Percentiles rank a stretch among this genome's conserved stretches.
phyloP scores from a whole-genome alignment of 2,888 invertebrate species.

The Ceriagrion tenellum region DNA sequence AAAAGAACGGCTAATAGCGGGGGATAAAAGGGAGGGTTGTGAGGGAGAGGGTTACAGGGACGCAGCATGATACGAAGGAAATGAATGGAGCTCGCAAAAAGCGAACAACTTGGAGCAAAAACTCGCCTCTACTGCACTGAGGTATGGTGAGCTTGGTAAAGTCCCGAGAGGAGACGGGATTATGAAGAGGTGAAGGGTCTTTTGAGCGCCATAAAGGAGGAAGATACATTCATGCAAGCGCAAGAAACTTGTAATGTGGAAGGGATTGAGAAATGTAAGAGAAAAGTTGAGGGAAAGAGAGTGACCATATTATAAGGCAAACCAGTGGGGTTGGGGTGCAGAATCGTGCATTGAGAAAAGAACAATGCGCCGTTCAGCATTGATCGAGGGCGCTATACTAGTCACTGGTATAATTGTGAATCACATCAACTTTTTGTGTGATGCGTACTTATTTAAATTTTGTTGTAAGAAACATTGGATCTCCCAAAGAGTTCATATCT shows the following conservation, averaged over 20 bases:
- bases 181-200: conserved; percentile 17
- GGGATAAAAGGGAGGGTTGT: not conserved
- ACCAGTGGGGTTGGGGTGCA: not conserved
- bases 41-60: not conserved
- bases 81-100: conserved; percentile 13
- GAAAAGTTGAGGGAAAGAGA: not conserved
- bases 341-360: not conserved
- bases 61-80: conserved; percentile 17
- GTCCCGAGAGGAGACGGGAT: not conserved
- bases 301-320: not conserved
- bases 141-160: not conserved
- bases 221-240: not conserved
- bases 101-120: conserved; percentile 34
- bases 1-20: not conserved
- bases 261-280: not conserved
- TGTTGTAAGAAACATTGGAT: no score
- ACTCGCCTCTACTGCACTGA: not conserved
- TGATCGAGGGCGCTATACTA: not conserved
- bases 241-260: not conserved
- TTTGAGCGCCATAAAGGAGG: conserved; percentile 13
- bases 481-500: no score
- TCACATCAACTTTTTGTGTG: not conserved
- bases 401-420: not conserved
- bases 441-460: no score
- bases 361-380: not conserved